A percentile compares a stretch with the other conserved stretches of the same genome.
Conservation (phyloP, 2,888 invertebrate species). For the Netelia fuscicornis region DNA sequence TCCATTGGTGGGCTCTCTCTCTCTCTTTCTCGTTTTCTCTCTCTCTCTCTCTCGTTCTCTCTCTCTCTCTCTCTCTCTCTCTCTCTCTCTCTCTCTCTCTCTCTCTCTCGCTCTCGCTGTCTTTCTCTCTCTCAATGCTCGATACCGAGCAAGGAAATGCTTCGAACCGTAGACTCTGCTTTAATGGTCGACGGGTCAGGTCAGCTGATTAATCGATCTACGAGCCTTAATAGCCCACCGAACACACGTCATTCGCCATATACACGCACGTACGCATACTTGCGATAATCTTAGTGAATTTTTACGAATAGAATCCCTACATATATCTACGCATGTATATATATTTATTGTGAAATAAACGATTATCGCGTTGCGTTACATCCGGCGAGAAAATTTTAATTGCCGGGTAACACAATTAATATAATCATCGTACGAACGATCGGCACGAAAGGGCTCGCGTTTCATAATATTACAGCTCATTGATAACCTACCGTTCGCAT, state of each 20-base stretch:
- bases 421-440: constrained; percentile 38
- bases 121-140: not conserved
- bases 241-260: constrained; percentile 51
- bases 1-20: not conserved
- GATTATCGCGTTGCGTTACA: constrained; percentile 43
- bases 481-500: constrained; percentile 22
- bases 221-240: constrained; percentile 52
- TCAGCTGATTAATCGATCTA: constrained; percentile 68
- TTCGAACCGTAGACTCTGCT: constrained; percentile 51
- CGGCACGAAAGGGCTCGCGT: constrained; percentile 21
- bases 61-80: not conserved
- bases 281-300: not conserved
- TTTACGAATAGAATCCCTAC: constrained; percentile 10
- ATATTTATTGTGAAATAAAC: constrained; percentile 40
- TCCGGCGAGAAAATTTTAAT: constrained; percentile 37
- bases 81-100: not conserved
- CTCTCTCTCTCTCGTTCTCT: not conserved
- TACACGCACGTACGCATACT: constrained; percentile 14
- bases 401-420: constrained; percentile 18
- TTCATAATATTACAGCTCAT: constrained; percentile 26
- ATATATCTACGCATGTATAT: not conserved
- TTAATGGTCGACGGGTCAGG: constrained; percentile 62
- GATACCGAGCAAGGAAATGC: constrained; percentile 58
- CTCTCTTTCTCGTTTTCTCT: no score
- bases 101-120: not conserved